phyloP scores from a whole-genome alignment of 2,113 vertebrate species.

The Origma solitaria region DNA sequence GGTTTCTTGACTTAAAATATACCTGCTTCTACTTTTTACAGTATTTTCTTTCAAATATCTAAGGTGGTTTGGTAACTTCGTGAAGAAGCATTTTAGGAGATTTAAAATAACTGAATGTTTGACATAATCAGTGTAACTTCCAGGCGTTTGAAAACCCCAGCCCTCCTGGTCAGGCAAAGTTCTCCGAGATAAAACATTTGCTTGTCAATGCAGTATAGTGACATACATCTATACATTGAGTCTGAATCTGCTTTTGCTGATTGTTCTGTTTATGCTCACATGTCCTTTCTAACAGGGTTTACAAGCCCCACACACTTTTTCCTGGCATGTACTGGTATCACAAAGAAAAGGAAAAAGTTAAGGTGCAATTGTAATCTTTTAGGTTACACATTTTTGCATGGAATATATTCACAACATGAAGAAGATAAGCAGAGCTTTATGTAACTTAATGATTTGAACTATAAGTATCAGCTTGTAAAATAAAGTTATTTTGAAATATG shows the following conservation, averaged over 20 bases:
- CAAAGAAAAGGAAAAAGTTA: neutral
- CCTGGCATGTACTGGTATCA: neutral
- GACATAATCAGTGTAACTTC: neutral
- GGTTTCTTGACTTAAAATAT: neutral
- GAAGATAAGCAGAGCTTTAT: neutral
- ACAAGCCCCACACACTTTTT: neutral
- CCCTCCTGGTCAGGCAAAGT: neutral
- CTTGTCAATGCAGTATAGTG: neutral
- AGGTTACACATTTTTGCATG: neutral
- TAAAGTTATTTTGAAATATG: neutral
- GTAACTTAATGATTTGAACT: neutral
- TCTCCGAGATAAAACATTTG: neutral
- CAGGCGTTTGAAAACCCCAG: neutral
- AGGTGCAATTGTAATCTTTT: neutral
- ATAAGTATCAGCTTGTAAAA: neutral
- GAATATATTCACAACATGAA: neutral
- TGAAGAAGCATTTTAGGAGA: neutral
- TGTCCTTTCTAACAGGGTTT: neutral
- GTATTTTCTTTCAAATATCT: neutral
- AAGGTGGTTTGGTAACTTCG: neutral
- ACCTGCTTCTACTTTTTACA: neutral
- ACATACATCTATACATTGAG: neutral
- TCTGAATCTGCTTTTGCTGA: rapidly evolving
- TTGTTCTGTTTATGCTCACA: neutral
- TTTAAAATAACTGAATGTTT: neutral